phyloP scores from a whole-genome alignment of 2,113 vertebrate genomes.

The Thinocorus orbignyianus region DNA sequence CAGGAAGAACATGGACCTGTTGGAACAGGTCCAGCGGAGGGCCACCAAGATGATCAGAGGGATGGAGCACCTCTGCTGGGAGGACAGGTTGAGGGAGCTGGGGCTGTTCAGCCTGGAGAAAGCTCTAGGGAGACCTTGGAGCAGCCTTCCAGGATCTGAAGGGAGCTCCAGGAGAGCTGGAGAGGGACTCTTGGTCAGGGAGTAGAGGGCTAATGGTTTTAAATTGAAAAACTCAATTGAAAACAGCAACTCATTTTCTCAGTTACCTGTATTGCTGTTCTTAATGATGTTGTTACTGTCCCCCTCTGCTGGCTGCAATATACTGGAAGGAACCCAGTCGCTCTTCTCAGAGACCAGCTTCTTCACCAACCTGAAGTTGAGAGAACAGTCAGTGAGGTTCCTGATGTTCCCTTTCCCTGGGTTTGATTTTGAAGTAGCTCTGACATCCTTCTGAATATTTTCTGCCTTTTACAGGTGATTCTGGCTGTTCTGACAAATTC shows the following conservation, averaged over 20 bases:
- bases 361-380: slow-evolving; percentile 85
- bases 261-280: slow-evolving; percentile 78
- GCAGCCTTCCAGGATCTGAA: too few species aligned
- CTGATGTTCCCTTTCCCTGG: not conserved
- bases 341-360: slow-evolving; percentile 83
- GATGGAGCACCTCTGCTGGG: too few species aligned
- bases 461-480: not conserved
- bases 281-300: slow-evolving; percentile 68
- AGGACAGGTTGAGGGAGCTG: too few species aligned
- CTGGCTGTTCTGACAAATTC: not conserved
- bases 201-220: too few species aligned
- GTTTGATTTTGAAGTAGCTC: not conserved
- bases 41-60: too few species aligned
- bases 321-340: slow-evolving; percentile 80
- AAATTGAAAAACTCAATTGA: too few species aligned
- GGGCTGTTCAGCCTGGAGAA: too few species aligned
- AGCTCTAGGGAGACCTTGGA: too few species aligned
- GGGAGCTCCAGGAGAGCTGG: too few species aligned
- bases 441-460: not conserved
- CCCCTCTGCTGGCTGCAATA: slow-evolving; percentile 80
- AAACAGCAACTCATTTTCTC: not conserved
- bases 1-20: too few species aligned
- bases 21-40: too few species aligned
- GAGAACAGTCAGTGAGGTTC: not conserved
- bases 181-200: too few species aligned